Evolutionary conservation across 2,888 invertebrate species (phyloP).

Genomic region (Mantis religiosa): DNA sequence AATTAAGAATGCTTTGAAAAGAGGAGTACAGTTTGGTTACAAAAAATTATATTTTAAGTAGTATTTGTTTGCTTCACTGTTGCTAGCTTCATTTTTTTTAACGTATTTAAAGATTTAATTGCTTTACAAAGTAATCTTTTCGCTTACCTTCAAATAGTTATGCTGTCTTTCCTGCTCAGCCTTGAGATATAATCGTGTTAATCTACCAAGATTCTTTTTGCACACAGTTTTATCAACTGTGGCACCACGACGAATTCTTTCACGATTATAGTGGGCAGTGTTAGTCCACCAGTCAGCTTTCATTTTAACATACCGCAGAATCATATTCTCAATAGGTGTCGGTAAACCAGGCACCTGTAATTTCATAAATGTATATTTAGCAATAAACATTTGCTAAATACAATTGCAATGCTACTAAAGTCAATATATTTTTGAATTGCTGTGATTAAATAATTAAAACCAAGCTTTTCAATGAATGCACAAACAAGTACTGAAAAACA

Average conservation of each 20-base stretch:
- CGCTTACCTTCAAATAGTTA: slow-evolving; percentile 85
- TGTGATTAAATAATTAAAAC: background rate
- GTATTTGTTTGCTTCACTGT: too few species aligned
- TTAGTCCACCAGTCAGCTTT: slow-evolving; percentile 99
- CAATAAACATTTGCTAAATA: background rate
- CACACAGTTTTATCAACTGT: slow-evolving; percentile 99
- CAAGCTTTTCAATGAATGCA: too few species aligned
- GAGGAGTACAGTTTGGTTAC: too few species aligned
- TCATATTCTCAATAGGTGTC: slow-evolving; percentile 99
- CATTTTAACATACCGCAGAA: slow-evolving; percentile 98
- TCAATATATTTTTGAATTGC: background rate
- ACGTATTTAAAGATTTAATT: too few species aligned
- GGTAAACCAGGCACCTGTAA: slow-evolving; percentile 89
- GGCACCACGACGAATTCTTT: slow-evolving; percentile 97
- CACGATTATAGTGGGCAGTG: slow-evolving; percentile 98
- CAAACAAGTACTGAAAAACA: too few species aligned
- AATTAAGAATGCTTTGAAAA: too few species aligned
- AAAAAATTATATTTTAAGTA: too few species aligned
- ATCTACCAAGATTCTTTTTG: slow-evolving; percentile 98
- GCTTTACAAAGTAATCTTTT: too few species aligned
- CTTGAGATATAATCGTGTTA: slow-evolving; percentile 94
- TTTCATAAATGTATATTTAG: background rate
- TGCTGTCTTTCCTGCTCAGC: slow-evolving; percentile 98
- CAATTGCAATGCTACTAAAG: background rate
- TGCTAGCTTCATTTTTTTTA: too few species aligned